phyloP scores from a whole-genome alignment of 2,797 vertebrate species.

The Thunnus albacares region DNA sequence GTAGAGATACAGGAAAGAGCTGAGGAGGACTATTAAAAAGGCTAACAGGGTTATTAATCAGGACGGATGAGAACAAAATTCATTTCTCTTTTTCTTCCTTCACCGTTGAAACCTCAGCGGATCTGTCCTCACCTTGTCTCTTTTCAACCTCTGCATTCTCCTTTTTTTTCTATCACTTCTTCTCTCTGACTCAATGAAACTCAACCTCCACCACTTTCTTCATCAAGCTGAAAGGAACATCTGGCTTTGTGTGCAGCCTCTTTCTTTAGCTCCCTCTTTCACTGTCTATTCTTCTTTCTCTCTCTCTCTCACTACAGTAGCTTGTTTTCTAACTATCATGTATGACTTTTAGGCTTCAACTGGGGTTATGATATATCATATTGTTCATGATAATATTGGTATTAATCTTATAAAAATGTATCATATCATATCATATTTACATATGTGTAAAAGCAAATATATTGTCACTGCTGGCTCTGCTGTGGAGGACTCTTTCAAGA shows the following conservation, averaged over 20 bases:
- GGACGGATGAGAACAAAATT: slow-evolving; percentile 37
- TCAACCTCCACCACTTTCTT: neutral
- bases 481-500: too few species aligned
- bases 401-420: too few species aligned
- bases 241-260: neutral
- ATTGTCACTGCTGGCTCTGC: too few species aligned
- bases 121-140: slow-evolving; percentile 50
- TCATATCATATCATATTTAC: too few species aligned
- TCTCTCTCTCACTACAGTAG: neutral
- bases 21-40: slow-evolving; percentile 39
- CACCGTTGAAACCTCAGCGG: slow-evolving; percentile 29
- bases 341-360: neutral
- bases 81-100: slow-evolving; percentile 38
- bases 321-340: neutral
- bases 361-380: too few species aligned
- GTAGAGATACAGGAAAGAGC: slow-evolving; percentile 32
- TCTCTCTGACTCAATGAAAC: slow-evolving; percentile 10
- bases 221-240: neutral
- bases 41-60: slow-evolving; percentile 60
- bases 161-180: neutral
- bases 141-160: slow-evolving; percentile 31
- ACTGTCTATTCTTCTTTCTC: neutral
- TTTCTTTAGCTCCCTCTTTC: neutral
- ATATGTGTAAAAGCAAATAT: too few species aligned
- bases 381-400: too few species aligned